A percentile compares a stretch with the other conserved stretches of the same genome.
Evolutionary conservation across 2,888 invertebrate genomes (phyloP).

Genomic region (Dryomyza anilis): DNA sequence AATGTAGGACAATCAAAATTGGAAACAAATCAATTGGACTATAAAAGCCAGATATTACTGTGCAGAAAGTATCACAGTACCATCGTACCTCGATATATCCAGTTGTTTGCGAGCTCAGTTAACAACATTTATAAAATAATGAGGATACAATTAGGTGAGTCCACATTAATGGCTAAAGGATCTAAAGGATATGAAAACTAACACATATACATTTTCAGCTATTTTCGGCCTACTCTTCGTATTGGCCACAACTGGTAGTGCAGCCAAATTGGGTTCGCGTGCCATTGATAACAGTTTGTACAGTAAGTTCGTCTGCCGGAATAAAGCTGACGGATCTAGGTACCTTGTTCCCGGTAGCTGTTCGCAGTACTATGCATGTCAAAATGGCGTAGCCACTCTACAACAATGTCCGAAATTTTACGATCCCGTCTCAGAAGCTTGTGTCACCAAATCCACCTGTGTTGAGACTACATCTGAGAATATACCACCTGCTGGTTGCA

Average conservation of each 20-base stretch:
- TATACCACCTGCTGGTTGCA: constrained; percentile 19
- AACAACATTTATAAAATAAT: no score
- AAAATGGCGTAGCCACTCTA: constrained; percentile 39
- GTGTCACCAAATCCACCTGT: constrained; percentile 45
- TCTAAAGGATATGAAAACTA: no score
- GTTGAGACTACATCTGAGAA: constrained; percentile 32
- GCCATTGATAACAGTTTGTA: constrained; percentile 45
- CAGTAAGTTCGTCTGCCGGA: constrained; percentile 46
- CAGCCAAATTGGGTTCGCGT: constrained; percentile 39
- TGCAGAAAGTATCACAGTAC: no score
- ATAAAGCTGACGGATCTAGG: constrained; percentile 48
- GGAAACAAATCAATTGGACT: no score
- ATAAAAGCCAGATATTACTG: no score
- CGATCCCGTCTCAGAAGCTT: constrained; percentile 43
- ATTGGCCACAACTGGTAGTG: constrained; percentile 32
- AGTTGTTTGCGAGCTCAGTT: no score
- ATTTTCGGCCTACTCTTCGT: constrained; percentile 32
- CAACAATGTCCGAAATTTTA: constrained; percentile 43
- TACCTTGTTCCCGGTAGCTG: constrained; percentile 55
- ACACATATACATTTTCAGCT: constrained; percentile 33
- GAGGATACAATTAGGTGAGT: no score
- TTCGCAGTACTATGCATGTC: constrained; percentile 51
- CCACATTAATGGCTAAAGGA: no score
- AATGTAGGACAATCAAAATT: no score
- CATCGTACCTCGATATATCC: no score